Base-by-base conservation (phyloP, 2,888 invertebrate genomes). In the Andrena bicolor region DNA sequence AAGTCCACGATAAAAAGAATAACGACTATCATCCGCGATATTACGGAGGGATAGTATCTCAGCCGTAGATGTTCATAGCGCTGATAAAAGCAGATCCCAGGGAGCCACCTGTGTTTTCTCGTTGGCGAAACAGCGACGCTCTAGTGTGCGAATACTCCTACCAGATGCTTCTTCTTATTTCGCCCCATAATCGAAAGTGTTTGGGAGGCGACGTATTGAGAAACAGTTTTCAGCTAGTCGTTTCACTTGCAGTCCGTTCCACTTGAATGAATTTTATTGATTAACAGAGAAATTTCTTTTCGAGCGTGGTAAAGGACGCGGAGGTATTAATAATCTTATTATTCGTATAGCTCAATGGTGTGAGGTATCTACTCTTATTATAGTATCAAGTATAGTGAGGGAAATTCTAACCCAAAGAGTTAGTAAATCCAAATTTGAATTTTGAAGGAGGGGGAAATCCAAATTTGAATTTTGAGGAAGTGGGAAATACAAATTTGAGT, bases 1-100 rank as follows among this genome's bases (percentile, higher is more conserved):
- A 65, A 75, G 53, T 69, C 78, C 58, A 60, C 73, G 80, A 87
- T 87, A 87, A 87, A 85, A 85, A 82, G 77, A 85, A 79, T 85
- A 84, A 82, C 74, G 77, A 78, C 85, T 80, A 83, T 81, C 81
- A 76, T 74, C 71, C 74, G 48, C 69, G 82, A 82, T 87, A 87
- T 87, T 87, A 77, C 76, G 76, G 85, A 76, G 77, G 65, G 61
- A 74, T 66, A 76, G 83, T 82, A 77, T 81, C 78, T 63, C 69
- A 70, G 74, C 72, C 68, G 65, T 76, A 81, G 84, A 87, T 77
- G 70, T 73, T 86, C 78, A 77, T 79, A 80, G 71, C 74, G 74
- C 76, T 80, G 82, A 85, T 83, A 87, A 85, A 83, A 70, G 65
- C 69, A 74, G 65, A 75, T 64, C 73, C 28, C 16, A 30, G 48